phyloP scores from a whole-genome alignment of 2,113 vertebrate genomes.

The Noctilio leporinus region DNA sequence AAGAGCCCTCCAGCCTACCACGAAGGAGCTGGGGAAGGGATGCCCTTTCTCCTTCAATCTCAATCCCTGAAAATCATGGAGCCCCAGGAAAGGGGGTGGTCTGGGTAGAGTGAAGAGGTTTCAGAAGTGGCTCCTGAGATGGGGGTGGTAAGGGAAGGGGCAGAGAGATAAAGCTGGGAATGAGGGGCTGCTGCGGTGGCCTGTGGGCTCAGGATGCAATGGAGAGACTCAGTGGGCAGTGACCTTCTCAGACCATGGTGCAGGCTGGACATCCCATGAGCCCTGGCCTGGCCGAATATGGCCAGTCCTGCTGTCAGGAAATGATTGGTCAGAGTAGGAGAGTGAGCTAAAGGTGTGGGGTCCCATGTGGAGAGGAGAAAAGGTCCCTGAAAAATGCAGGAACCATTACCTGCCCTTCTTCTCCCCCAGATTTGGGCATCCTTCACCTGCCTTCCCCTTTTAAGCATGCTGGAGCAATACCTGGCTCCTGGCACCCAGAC shows the following conservation, averaged over 20 bases:
- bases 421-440: background rate
- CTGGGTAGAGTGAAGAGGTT: background rate
- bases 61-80: background rate
- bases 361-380: background rate
- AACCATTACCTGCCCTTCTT: background rate
- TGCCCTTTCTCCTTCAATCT: too few relatives aligned
- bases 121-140: background rate
- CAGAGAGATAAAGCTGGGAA: too few relatives aligned
- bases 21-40: background rate
- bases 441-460: background rate
- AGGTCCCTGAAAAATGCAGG: background rate
- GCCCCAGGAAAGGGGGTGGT: background rate
- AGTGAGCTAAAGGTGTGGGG: background rate
- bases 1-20: background rate
- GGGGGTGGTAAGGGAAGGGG: background rate
- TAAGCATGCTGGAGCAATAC: background rate
- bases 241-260: too few relatives aligned
- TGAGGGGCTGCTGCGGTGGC: background rate
- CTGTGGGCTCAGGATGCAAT: background rate
- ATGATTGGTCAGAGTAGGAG: background rate
- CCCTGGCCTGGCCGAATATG: background rate
- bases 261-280: background rate
- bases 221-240: background rate
- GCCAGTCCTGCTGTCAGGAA: background rate
- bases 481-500: background rate